Conservation (phyloP, 2,113 vertebrate species). For the Camelus bactrianus region DNA sequence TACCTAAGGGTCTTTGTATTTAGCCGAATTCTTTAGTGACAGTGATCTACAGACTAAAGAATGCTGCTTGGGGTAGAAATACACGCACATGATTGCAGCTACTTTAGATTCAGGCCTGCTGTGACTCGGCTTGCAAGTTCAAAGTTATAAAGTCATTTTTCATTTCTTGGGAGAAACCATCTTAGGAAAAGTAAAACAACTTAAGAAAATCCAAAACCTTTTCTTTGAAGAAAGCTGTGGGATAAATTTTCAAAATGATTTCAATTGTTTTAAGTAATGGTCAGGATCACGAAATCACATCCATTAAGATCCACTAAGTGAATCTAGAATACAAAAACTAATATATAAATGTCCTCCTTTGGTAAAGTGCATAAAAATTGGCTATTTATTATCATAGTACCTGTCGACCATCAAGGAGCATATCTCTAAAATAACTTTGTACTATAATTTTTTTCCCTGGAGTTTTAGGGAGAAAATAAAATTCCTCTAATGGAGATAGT, state of each 20-base stretch:
- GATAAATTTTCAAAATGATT: conserved; percentile 38
- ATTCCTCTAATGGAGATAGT: background rate
- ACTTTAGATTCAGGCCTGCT: conserved; percentile 79
- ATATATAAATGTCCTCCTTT: background rate
- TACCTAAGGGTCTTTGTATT: conserved; percentile 85
- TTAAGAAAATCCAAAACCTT: background rate
- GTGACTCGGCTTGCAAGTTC: conserved; percentile 79
- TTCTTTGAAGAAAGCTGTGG: background rate
- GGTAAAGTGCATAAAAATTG: background rate
- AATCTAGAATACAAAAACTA: conserved; percentile 42
- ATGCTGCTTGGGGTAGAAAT: conserved; percentile 83
- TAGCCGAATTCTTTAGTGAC: conserved; percentile 84
- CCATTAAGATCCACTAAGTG: background rate
- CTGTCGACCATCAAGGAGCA: background rate
- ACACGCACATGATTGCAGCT: conserved; percentile 77
- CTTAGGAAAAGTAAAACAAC: conserved; percentile 46
- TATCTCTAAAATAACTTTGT: conserved; percentile 46
- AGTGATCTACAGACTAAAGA: conserved; percentile 78
- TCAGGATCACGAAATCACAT: background rate
- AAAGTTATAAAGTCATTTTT: conserved; percentile 79
- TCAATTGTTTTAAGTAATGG: background rate
- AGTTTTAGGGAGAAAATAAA: conserved; percentile 61
- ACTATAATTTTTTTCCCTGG: background rate
- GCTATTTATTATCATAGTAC: background rate
- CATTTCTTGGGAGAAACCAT: background rate